These are phyloP conservation scores for Hypothenemus hampei DNA, from an alignment of 1,140 invertebrate genomes.

Conservation along the genomic window DNA sequence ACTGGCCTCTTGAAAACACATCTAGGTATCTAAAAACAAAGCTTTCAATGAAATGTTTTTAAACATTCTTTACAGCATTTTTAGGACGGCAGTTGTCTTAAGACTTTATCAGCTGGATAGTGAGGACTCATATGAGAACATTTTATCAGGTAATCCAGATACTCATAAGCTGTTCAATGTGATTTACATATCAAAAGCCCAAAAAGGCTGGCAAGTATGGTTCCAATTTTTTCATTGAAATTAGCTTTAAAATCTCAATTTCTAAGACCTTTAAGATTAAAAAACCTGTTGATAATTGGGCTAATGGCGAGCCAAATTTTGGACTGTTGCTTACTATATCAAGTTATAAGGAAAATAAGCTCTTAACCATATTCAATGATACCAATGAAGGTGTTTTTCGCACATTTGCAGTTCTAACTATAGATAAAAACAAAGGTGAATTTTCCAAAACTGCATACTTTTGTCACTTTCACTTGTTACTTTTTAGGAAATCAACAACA, in stretches of 20 bases:
- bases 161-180: constrained; percentile 39
- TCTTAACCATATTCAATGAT: constrained; percentile 33
- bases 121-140: constrained; percentile 28
- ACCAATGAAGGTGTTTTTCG: constrained; percentile 30
- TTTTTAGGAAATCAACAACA: no score
- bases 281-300: constrained; percentile 39
- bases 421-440: constrained; percentile 27
- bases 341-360: constrained; percentile 36
- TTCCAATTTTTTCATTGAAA: no score
- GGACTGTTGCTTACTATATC: constrained; percentile 39
- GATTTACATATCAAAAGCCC: constrained; percentile 37
- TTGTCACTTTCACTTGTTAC: no score
- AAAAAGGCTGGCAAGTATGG: constrained; percentile 38
- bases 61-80: constrained; percentile 16
- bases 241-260: constrained; percentile 4
- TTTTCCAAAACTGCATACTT: no score
- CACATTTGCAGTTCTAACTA: constrained; percentile 35
- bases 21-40: constrained; percentile 13
- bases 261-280: constrained; percentile 41
- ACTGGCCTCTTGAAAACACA: constrained; percentile 31
- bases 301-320: constrained; percentile 34
- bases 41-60: neutral
- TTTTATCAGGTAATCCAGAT: constrained; percentile 34
- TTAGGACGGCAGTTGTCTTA: constrained; percentile 30
- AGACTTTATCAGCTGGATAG: constrained; percentile 32